phyloP scores from a whole-genome alignment of 2,113 vertebrate species.

The Sylvilagus bachmani region DNA sequence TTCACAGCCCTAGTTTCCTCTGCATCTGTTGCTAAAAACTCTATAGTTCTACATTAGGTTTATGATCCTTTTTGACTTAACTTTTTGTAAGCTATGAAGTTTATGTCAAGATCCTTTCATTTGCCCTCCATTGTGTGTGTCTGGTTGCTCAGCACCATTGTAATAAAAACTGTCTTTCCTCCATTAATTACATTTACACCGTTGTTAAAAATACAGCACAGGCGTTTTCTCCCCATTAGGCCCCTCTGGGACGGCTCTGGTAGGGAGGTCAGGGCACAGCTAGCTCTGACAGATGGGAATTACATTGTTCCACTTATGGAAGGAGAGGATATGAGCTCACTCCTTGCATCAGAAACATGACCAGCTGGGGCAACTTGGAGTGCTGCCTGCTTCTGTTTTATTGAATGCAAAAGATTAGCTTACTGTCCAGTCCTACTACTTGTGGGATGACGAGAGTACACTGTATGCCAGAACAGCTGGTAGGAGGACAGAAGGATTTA shows the following conservation, averaged over 20 bases:
- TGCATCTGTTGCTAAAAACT: neutral
- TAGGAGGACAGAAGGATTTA: neutral
- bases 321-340: neutral
- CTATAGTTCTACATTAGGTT: neutral
- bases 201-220: neutral
- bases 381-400: neutral
- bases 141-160: neutral
- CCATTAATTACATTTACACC: neutral
- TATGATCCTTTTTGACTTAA: neutral
- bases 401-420: neutral
- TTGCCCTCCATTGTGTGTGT: too few species aligned
- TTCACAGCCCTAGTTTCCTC: neutral
- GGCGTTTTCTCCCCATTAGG: neutral
- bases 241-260: neutral
- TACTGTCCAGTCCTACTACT: too few species aligned
- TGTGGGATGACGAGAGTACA: neutral
- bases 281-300: neutral
- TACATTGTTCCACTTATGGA: neutral
- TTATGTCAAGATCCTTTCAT: too few species aligned
- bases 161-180: neutral
- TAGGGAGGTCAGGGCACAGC: neutral
- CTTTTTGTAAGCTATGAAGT: neutral
- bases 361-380: too few species aligned
- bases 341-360: neutral
- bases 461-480: too few species aligned